Percentiles rank a stretch among this genome's conserved stretches.
Evolutionary conservation across 2,113 vertebrate species (phyloP).

Genomic region (Aptenodytes patagonicus): DNA sequence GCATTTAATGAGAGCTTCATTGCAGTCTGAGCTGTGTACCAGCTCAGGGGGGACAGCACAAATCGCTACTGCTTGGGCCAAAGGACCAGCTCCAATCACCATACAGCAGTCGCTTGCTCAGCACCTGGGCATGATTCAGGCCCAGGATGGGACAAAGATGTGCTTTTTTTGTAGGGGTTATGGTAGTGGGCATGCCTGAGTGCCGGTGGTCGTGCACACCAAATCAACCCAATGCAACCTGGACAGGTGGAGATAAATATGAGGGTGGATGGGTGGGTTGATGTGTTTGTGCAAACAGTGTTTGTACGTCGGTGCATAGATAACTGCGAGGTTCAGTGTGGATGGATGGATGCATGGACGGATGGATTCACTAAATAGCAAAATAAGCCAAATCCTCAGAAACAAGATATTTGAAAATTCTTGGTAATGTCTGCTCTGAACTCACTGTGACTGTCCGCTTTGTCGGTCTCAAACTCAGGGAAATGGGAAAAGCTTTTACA

Average conservation of each 20-base stretch:
- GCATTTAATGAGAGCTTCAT: neutral
- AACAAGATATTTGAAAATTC: neutral
- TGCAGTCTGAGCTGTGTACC: neutral
- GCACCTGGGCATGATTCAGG: neutral
- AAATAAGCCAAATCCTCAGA: slow-evolving; percentile 9
- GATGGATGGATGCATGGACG: neutral
- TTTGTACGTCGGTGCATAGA: neutral
- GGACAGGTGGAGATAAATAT: neutral
- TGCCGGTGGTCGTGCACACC: neutral
- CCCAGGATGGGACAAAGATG: neutral
- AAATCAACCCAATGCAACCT: neutral
- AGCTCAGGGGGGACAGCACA: neutral
- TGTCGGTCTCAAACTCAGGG: neutral
- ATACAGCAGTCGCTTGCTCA: neutral
- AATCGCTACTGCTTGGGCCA: neutral
- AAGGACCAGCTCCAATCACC: neutral
- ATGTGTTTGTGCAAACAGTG: neutral
- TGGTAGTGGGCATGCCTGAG: neutral
- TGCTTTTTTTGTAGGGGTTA: neutral
- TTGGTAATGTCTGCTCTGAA: neutral
- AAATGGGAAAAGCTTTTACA: slow-evolving; percentile 22
- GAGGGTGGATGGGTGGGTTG: neutral
- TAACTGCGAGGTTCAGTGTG: rapidly evolving
- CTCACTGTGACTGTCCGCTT: neutral
- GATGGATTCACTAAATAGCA: neutral